These are phyloP conservation scores for Clarias macrocephalus DNA, from an alignment of 2,113 vertebrate genomes.

Conservation along the genomic window DNA sequence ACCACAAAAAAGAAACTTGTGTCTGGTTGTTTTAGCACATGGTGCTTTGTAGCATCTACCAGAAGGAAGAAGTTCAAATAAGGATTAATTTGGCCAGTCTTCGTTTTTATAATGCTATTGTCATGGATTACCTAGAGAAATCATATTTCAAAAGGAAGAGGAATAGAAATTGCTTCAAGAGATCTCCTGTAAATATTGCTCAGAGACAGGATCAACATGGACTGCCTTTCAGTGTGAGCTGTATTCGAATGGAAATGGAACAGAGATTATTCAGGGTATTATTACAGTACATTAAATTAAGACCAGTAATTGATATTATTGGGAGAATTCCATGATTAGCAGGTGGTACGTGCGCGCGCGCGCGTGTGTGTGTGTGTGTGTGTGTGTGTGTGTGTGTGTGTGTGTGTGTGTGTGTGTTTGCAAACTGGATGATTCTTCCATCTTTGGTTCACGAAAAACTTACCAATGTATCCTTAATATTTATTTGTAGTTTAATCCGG, in stretches of 20 bases:
- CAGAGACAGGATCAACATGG: not conserved
- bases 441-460: not conserved
- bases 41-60: not conserved
- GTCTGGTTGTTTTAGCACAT: not conserved
- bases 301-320: constrained; percentile 5
- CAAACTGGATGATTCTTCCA: too few relatives aligned
- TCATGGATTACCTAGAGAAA: constrained; percentile 19
- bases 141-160: constrained; percentile 7
- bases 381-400: too few relatives aligned
- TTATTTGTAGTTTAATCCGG: not conserved
- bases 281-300: constrained; percentile 3
- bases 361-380: too few relatives aligned
- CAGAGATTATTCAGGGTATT: not conserved
- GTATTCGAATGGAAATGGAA: not conserved
- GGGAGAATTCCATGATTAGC: not conserved
- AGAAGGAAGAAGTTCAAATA: not conserved
- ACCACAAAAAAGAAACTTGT: not conserved
- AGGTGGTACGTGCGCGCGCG: not conserved
- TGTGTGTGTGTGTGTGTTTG: not conserved
- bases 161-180: not conserved
- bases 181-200: constrained; percentile 2
- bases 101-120: constrained; percentile 2
- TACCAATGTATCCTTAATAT: not conserved
- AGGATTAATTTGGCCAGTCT: not conserved
- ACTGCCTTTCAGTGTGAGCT: not conserved